Percentiles rank a stretch among this genome's conserved stretches.
phyloP scores from a whole-genome alignment of 1,140 invertebrate species.

The Lethrus apterus region DNA sequence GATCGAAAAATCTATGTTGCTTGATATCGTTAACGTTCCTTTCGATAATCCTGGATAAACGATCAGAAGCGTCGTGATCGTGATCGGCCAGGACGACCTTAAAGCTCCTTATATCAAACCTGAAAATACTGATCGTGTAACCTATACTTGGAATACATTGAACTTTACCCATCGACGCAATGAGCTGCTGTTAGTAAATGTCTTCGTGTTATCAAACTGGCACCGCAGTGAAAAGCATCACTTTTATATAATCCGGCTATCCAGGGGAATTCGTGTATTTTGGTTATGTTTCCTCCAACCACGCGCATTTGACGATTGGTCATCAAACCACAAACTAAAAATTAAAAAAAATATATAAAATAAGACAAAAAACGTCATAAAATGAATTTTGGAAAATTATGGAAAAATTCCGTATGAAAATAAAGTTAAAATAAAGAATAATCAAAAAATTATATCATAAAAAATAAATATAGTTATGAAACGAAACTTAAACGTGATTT shows the following conservation, averaged over 20 bases:
- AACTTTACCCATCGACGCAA: constrained; percentile 49
- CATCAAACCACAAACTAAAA: constrained; percentile 57
- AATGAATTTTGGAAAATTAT: no score
- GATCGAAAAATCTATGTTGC: constrained; percentile 62
- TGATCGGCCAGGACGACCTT: constrained; percentile 43
- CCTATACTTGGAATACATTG: not conserved
- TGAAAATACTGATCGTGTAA: constrained; percentile 26
- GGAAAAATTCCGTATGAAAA: no score
- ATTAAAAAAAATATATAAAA: constrained; percentile 10
- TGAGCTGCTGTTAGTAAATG: constrained; percentile 56
- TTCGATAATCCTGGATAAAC: constrained; percentile 25
- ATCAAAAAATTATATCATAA: no score
- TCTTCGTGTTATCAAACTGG: constrained; percentile 54
- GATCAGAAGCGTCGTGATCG: constrained; percentile 34
- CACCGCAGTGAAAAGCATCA: constrained; percentile 67
- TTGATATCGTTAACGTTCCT: constrained; percentile 42
- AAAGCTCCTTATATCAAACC: constrained; percentile 42
- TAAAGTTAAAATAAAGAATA: no score
- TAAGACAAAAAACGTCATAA: not conserved
- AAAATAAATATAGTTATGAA: no score
- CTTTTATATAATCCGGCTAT: constrained; percentile 58
- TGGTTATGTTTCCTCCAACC: constrained; percentile 62
- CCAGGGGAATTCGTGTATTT: constrained; percentile 68
- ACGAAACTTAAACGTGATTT: no score
- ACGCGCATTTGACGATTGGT: constrained; percentile 57